Percentiles rank a stretch among this genome's conserved stretches.
Conservation (phyloP, 2,888 invertebrate genomes). For the Leucoma salicis region DNA sequence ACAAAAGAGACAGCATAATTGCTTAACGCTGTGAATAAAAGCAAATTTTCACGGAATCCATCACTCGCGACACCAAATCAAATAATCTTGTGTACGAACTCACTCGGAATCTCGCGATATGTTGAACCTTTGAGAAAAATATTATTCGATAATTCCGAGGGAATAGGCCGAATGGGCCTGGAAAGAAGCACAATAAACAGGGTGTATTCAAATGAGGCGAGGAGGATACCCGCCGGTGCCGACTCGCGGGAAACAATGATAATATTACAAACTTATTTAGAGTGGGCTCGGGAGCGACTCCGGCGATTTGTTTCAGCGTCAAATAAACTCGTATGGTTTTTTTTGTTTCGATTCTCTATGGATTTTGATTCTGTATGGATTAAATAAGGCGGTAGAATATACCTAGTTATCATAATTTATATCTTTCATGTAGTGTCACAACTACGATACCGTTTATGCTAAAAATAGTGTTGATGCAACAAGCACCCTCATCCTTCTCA, state of each 20-base stretch:
- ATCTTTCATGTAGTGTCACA: no score
- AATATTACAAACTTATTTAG: constrained; percentile 77
- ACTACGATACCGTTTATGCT: no score
- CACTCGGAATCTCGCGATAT: constrained; percentile 58
- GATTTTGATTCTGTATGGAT: no score
- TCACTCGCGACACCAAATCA: constrained; percentile 47
- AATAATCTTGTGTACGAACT: constrained; percentile 52
- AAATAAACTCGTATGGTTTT: background rate
- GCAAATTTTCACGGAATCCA: constrained; percentile 27
- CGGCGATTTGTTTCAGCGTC: background rate
- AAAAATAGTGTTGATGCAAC: no score
- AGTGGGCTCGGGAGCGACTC: constrained; percentile 38
- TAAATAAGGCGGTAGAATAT: no score
- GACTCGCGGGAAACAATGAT: constrained; percentile 67
- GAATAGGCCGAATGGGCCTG: constrained; percentile 43
- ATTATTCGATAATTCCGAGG: constrained; percentile 67
- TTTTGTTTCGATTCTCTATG: no score
- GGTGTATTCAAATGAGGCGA: constrained; percentile 73
- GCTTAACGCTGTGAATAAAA: constrained; percentile 33
- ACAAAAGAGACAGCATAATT: constrained; percentile 21
- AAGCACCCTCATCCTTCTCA: no score
- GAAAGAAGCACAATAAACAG: constrained; percentile 70
- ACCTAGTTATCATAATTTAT: no score
- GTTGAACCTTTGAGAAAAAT: constrained; percentile 58
- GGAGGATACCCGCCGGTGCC: constrained; percentile 27